Base-by-base conservation (phyloP, 2,888 invertebrate species). In the Eupithecia vulgata region DNA sequence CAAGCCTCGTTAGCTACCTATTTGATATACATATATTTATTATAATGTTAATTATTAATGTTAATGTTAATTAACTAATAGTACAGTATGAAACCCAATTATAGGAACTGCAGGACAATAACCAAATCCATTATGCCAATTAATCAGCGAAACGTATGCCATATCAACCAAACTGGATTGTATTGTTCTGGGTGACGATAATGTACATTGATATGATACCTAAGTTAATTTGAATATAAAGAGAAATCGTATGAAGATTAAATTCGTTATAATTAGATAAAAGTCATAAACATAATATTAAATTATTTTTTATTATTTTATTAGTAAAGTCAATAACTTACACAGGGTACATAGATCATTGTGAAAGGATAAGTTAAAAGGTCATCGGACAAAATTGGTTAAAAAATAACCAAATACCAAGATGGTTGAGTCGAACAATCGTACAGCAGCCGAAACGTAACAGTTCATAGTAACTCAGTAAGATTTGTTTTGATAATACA, bases 401-500 rank as follows among this genome's bases (percentile, higher is more conserved):
- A 10, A 21, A 61, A 15, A n/a, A 37, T n/a, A 35, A 40, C 74
- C 80, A 86, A 92, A 85, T 90, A 92, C 90, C 94, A 93, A 94
- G 85, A 88, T 76, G 61, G 72, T 81, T 86, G 45, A 74, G 82
- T 84, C 80, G 73, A 74, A 79, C 77, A 80, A 82, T 80, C 80
- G 86, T 81, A 88, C 86, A 88, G 87, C 89, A 93, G 83, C 88
- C 85, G 91, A 94, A 92, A 91, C 88, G 91, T 90, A 85, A 85
- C 87, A 90, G 85, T 91, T 91, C 90, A 89, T 89, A 92, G 90
- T 91, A 90, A 92, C 91, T 92, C 87, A 85, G 86, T 87, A 85
- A 88, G 93, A 93, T 93, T 93, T 94, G 95, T 94, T 95, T 94
- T 95, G 94, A 94, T 94, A 95, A 94, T 95, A 94, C 93, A 94